Base-by-base conservation (phyloP, 2,888 invertebrate genomes). In the Dichetophora obliterata region DNA sequence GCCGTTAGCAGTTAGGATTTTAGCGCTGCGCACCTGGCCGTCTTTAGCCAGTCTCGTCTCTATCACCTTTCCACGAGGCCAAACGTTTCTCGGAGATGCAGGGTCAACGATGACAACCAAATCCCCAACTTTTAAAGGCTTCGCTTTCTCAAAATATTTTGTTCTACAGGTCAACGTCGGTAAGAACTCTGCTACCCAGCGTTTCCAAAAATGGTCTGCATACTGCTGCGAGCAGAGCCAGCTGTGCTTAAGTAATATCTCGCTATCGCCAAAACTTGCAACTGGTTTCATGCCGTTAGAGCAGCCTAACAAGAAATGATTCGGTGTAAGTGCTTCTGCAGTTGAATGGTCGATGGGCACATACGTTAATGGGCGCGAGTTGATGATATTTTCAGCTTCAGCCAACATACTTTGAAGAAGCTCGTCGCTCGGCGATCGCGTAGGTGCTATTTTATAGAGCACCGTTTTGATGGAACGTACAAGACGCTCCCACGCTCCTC, bases 311-410 rank as follows among this genome's bases (percentile, higher is more conserved):
- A 31, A 31, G 31, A 31, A 31, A 5, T 31, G 31, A 31, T 31
- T 31, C 5, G 31, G 31, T 5, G 31, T 31, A 3, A 31, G 14
- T 79, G 82, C 80, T 76, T 82, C 80, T 5, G 75, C 75, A 77
- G 81, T 61, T 71, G 76, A 59, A 63, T 63, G 34, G 34, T 34
- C 63, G n/a, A 63, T n/a, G 5, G n/a, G 63, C 6, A 63, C 63
- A 34, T 63, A 63, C 8, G 63, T 34, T 2, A 63, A 16, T 16
- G 63, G 63, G 14, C 34, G n/a, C 6, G 80, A 80, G 65, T 84
- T 84, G 0, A 83, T 81, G 6, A 84, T 76, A 31, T 73, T 75
- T 71, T 82, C 77, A 0, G 9, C 27, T 19, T 75, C 70, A 0
- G 65, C 14, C 27, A 77, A 52, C 57, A 66, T 48, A 27, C 65